Base-by-base conservation (phyloP, 2,797 vertebrate genomes). In the Anableps anableps region DNA sequence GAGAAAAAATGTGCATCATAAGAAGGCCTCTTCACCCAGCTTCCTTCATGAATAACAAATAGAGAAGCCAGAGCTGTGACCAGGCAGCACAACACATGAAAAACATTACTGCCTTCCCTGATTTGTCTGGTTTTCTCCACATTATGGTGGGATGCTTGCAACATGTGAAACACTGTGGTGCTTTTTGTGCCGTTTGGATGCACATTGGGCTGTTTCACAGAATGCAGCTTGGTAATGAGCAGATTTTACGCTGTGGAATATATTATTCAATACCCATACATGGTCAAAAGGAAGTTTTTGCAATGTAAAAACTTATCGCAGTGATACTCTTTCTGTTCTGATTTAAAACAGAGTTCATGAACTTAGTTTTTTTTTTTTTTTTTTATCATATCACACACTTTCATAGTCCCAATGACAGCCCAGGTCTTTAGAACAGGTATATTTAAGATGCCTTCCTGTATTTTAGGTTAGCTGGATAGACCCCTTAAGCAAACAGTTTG, bases 31-130 rank as follows among this genome's bases (percentile, higher is more conserved):
- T 95, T 94, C 92, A 95, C 93, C 93, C 94, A 89, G 91, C 95
- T 95, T 95, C 95, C 95, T 95, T 95, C 94, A 95, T 95, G 95
- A 95, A 95, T 95, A 94, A 94, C 95, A 95, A 95, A 95, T 94
- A 89, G 92, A 92, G 89, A 86, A 91, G 86, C 92, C 81, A 73
- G 90, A 77, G 88, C 92, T 93, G 91, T 82, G 91, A 93, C 90
- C 91, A 90, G 92, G 89, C 93, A 93, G 90, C 91, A 93, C 93
- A 94, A 94, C 95, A 95, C 93, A 94, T 94, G 93, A 94, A 91
- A 95, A 93, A 94, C 94, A 95, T 95, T 94, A 95, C 86, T 86
- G 93, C 91, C 90, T 91, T 92, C 92, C 90, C 93, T 75, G 81
- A 92, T 81, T 88, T 78, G 88, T 92, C 91, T 92, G 89, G 83